Evolutionary conservation across 2,797 vertebrate species (phyloP), one percentile per base, ranked within the genome.

Genomic region (Paramormyrops hopkinsi): DNA sequence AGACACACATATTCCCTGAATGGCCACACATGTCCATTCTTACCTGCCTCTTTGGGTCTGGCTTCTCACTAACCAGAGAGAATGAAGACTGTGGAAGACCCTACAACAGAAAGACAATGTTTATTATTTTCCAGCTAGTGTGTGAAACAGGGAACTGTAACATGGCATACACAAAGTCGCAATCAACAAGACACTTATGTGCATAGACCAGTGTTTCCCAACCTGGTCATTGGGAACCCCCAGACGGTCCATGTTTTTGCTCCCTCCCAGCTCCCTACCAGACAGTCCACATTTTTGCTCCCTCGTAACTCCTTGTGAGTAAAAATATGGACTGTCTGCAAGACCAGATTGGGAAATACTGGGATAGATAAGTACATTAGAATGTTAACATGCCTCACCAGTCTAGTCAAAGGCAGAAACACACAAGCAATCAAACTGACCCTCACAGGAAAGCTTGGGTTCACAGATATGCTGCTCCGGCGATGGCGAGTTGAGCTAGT

Each of bases 391-490:
- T 51, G 11, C n/a, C 48, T 50, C 41, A 22, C 2, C 9, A 51
- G 22, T 6, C 6, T 50, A 25, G 4, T 0, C 22, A 87, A 86
- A 85, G 54, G 29, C 44, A 69, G 25, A 48, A 56, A 83, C 48
- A n/a, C 22, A 87, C 14, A 4, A 5, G 12, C 37, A 53, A 22
- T 29, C 6, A 79, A 86, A 91, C 93, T 88, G 83, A 96, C 96
- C 94, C 95, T 94, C 1, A 95, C 95, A 0, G 95, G 95, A 79
- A 84, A 51, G 93, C 95, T 95, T 88, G 95, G 96, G 92, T 96
- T 96, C 91, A 97, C 94, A 41, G 96, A 97, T 89, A 96, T 94
- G 2, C 96, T 97, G 94, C 96, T 96, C 92, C 96, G 95, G 56
- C 96, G 88, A 92, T 96, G 96, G 0, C 96, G 95, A 5, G 94